These are phyloP conservation scores for Acropora yongei DNA, from an alignment of 64 coral and sea anemone species.

Conservation along the genomic window DNA sequence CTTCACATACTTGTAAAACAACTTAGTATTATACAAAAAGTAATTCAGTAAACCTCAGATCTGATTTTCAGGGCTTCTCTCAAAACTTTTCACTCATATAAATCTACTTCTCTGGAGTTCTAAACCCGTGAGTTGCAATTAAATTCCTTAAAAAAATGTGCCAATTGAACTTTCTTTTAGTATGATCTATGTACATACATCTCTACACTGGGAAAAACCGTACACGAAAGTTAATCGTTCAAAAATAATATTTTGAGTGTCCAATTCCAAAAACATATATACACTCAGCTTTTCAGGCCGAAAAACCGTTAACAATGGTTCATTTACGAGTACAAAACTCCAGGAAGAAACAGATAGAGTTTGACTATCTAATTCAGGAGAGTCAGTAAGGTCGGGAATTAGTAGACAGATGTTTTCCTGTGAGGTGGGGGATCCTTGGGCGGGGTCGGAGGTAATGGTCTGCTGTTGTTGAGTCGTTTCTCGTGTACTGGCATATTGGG, in stretches of 20 bases:
- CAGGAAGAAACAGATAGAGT: too few relatives aligned
- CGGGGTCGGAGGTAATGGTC: constrained; percentile 80
- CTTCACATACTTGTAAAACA: neutral
- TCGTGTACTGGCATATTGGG: constrained; percentile 82
- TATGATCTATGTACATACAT: neutral
- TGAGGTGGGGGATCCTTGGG: constrained; percentile 66
- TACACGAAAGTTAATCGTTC: too few relatives aligned
- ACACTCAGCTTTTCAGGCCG: neutral
- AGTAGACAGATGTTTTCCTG: constrained; percentile 72
- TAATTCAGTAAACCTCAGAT: neutral
- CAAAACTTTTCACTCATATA: neutral
- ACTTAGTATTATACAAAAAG: neutral
- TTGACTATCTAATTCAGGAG: too few relatives aligned
- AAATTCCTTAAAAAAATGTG: neutral
- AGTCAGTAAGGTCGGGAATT: neutral
- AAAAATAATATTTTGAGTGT: too few relatives aligned
- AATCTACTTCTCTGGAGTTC: too few relatives aligned
- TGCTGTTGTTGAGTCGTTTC: constrained; percentile 71
- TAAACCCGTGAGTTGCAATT: too few relatives aligned
- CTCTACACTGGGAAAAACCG: neutral
- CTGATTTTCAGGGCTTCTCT: neutral
- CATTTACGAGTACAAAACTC: neutral
- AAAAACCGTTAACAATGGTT: neutral
- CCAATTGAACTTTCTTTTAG: neutral
- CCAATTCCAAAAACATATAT: neutral